These are phyloP conservation scores for Antennarius maculatus DNA, from an alignment of 2,797 vertebrate genomes.

Conservation along the genomic window DNA sequence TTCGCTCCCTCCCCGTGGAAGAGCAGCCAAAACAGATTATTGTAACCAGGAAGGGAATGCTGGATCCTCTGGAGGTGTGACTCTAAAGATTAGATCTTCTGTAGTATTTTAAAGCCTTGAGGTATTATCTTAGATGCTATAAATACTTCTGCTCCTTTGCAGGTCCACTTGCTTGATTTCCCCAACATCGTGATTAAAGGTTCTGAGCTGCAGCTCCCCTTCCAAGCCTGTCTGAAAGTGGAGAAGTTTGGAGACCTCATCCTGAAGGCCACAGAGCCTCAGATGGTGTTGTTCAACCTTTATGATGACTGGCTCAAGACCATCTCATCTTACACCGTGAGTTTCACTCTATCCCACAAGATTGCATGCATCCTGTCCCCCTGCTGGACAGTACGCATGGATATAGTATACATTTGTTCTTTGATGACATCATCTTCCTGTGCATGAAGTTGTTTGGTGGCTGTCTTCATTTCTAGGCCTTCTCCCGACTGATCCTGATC, in stretches of 20 bases:
- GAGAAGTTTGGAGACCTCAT: conserved; percentile 99
- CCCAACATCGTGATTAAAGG: conserved; percentile 99
- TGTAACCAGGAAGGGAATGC: conserved; percentile 98
- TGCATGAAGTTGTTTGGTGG: conserved; percentile 44
- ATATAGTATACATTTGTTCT: background rate
- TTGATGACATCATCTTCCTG: background rate
- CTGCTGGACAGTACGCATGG: too few relatives aligned
- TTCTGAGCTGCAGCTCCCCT: conserved; percentile 97
- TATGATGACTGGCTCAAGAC: conserved; percentile 99
- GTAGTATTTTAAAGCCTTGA: background rate
- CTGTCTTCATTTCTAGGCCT: conserved; percentile 83
- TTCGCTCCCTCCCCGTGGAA: conserved; percentile 97
- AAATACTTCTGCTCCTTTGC: conserved; percentile 5
- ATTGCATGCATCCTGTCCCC: background rate
- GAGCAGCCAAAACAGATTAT: conserved; percentile 99
- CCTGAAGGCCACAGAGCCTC: conserved; percentile 97
- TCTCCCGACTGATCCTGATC: conserved; percentile 98
- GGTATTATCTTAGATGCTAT: background rate
- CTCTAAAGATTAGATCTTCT: background rate
- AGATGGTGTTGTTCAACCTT: conserved; percentile 99
- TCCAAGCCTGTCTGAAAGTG: conserved; percentile 99
- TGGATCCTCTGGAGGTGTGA: conserved; percentile 96
- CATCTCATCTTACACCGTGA: conserved; percentile 98
- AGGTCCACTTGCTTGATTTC: conserved; percentile 99
- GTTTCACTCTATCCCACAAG: conserved; percentile 30